Evolutionary conservation across 2,113 vertebrate genomes (phyloP).

Genomic region (Rhagologus leucostigma): DNA sequence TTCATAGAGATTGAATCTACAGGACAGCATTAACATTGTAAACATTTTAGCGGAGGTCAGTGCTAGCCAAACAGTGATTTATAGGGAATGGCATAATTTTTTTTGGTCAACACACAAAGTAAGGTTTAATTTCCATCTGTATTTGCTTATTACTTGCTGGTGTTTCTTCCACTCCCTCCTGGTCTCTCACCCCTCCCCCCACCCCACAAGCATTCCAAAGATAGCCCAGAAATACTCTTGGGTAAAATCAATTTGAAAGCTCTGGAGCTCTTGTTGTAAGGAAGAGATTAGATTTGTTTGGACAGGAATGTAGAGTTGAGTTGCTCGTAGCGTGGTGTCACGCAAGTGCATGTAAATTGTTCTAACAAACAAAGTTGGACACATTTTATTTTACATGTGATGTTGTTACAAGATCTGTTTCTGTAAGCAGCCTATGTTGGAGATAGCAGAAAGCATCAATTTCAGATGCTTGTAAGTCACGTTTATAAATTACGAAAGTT

Average conservation of each 20-base stretch:
- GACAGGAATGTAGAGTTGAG: constrained; percentile 22
- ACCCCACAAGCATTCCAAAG: background rate
- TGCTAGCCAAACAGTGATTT: background rate
- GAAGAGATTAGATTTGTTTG: constrained; percentile 60
- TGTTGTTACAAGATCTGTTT: background rate
- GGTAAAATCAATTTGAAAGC: constrained; percentile 53
- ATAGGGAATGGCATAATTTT: background rate
- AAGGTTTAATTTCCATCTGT: background rate
- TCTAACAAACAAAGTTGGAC: constrained; percentile 1
- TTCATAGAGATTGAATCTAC: background rate
- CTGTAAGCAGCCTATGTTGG: background rate
- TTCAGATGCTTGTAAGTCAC: background rate
- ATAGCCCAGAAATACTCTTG: constrained; percentile 38
- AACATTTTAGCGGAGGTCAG: background rate
- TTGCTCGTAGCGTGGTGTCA: background rate
- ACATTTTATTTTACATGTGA: background rate
- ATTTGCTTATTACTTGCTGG: background rate
- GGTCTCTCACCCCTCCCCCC: background rate
- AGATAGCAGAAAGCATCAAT: background rate
- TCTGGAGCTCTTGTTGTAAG: background rate
- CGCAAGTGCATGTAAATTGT: background rate
- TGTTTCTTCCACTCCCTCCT: background rate
- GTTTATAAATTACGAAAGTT: background rate
- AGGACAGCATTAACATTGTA: background rate
- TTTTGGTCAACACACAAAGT: background rate